Evolutionary conservation across 2,888 invertebrate genomes (phyloP).

Genomic region (Phortica magna): DNA sequence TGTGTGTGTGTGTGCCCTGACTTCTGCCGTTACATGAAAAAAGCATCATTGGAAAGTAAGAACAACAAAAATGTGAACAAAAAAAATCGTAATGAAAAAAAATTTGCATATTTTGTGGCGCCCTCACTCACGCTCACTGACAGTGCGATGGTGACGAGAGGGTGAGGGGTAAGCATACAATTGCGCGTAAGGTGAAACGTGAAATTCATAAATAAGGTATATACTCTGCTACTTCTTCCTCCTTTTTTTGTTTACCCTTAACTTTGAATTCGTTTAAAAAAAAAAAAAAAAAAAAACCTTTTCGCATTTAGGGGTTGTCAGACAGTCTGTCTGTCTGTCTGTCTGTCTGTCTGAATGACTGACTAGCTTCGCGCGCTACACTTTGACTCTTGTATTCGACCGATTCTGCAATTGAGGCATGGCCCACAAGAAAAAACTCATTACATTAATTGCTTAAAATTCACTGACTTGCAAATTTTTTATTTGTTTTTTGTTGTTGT

Average conservation of each 20-base stretch:
- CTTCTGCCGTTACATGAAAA: constrained; percentile 28
- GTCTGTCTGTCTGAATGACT: not conserved
- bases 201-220: constrained; percentile 31
- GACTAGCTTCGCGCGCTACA: not conserved
- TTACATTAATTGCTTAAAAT: constrained; percentile 29
- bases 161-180: not conserved
- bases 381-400: not conserved
- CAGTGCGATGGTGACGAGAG: not conserved
- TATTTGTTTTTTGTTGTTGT: not conserved
- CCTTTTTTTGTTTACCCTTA: constrained; percentile 27
- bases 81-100: constrained; percentile 58
- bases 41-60: constrained; percentile 14
- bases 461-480: not conserved
- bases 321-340: not conserved
- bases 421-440: constrained; percentile 3
- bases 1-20: constrained; percentile 18
- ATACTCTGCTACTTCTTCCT: too few species aligned
- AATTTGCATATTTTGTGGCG: constrained; percentile 61
- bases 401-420: not conserved
- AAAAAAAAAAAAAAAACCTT: not conserved
- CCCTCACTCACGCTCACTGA: not conserved
- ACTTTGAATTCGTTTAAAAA: constrained; percentile 29
- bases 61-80: not conserved
- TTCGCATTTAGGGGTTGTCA: not conserved
- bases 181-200: constrained; percentile 23